Evolutionary conservation across 2,797 vertebrate species (phyloP).

Genomic region (Takifugu rubripes): DNA sequence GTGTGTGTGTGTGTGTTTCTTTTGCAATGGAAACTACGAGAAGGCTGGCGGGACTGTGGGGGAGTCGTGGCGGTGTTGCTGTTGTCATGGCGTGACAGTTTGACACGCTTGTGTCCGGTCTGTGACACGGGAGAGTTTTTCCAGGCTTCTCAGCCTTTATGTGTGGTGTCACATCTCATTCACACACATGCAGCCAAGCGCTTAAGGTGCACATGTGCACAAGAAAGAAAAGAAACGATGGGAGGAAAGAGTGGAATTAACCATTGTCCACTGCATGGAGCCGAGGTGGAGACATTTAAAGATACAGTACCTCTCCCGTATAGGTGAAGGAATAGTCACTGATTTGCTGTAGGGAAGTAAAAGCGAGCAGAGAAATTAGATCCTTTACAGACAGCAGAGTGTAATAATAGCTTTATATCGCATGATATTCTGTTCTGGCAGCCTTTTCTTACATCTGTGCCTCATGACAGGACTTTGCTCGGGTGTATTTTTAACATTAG

Average conservation of each 20-base stretch:
- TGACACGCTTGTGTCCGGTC: constrained; percentile 32
- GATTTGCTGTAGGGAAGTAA: too few species aligned
- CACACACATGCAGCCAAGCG: constrained; percentile 8
- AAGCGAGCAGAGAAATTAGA: too few species aligned
- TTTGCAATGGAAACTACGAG: constrained; percentile 38
- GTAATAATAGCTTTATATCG: too few species aligned
- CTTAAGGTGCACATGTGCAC: constrained; percentile 4
- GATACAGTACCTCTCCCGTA: too few species aligned
- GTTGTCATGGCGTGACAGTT: constrained; percentile 31
- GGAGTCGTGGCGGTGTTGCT: constrained; percentile 37
- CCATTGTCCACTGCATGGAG: too few species aligned
- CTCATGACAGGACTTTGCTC: too few species aligned
- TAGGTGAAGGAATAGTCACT: too few species aligned
- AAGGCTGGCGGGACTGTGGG: background rate
- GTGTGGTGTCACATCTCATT: constrained; percentile 30
- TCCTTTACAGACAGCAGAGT: too few species aligned
- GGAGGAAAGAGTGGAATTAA: background rate
- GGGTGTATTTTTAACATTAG: too few species aligned
- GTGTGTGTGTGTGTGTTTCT: constrained; percentile 18
- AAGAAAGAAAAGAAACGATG: background rate
- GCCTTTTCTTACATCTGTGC: background rate
- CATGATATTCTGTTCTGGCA: background rate
- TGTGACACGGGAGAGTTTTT: constrained; percentile 33
- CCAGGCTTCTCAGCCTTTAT: constrained; percentile 27
- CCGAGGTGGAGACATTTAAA: too few species aligned